Percentiles rank a stretch among this genome's conserved stretches.
These are phyloP conservation scores for Nesoenas mayeri DNA, from an alignment of 2,113 vertebrate genomes.

Conservation along the genomic window DNA sequence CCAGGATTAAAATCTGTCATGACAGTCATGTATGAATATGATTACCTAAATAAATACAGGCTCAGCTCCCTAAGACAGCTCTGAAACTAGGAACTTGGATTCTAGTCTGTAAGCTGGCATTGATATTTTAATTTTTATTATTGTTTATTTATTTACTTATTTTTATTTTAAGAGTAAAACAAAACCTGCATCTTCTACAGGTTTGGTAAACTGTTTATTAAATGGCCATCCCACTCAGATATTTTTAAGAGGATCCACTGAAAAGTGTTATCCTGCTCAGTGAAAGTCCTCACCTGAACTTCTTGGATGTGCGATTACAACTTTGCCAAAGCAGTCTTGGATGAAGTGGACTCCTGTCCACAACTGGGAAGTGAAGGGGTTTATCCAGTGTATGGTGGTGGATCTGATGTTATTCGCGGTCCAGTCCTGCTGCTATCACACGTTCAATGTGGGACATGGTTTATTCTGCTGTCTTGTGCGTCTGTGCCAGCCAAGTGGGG, in stretches of 20 bases:
- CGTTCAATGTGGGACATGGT: fast-evolving
- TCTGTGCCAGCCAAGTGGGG: fast-evolving
- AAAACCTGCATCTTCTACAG: neutral
- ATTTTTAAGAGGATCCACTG: neutral
- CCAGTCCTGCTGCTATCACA: neutral
- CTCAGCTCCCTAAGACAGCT: neutral
- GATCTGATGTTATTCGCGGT: neutral
- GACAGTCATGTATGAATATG: neutral
- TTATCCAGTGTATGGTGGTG: neutral
- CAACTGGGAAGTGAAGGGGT: neutral
- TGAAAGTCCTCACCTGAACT: neutral
- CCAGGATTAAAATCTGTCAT: neutral
- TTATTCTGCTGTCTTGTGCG: neutral
- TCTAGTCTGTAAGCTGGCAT: neutral
- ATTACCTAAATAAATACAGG: neutral
- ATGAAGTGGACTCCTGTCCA: neutral
- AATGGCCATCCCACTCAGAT: neutral
- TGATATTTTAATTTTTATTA: no score
- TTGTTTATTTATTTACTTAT: neutral
- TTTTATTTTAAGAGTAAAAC: neutral
- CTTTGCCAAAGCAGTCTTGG: neutral
- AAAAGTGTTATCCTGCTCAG: neutral
- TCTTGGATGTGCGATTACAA: neutral
- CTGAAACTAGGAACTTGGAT: neutral
- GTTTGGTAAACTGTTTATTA: neutral